Evolutionary conservation across 2,797 vertebrate species (phyloP).

Genomic region (Melanogrammus aeglefinus): DNA sequence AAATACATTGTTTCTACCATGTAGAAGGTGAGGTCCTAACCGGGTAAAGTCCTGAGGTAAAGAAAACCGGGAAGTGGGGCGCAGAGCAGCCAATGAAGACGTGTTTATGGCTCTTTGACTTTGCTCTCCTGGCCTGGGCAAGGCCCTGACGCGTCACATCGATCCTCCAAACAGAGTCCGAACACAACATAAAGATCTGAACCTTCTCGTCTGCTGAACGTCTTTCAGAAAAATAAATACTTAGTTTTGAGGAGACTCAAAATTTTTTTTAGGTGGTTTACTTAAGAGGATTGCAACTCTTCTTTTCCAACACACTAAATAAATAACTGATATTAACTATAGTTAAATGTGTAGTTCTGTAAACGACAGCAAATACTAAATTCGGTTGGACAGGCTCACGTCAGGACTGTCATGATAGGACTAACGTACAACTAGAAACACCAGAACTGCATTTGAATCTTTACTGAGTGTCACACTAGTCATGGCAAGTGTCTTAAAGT

Average conservation of each 20-base stretch:
- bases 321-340: too few species aligned
- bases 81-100: conserved; percentile 32
- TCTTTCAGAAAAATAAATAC: neutral
- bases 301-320: neutral
- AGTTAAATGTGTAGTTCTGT: neutral
- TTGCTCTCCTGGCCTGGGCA: conserved; percentile 61
- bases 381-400: neutral
- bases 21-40: neutral
- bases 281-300: neutral
- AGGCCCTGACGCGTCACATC: conserved; percentile 27
- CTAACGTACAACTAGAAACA: neutral
- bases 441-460: neutral
- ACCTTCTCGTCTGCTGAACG: neutral
- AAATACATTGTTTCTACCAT: neutral
- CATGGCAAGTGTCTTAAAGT: neutral
- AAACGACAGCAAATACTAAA: neutral
- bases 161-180: neutral
- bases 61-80: conserved; percentile 47
- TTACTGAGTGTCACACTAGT: neutral
- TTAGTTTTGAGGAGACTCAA: neutral
- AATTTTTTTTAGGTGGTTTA: too few species aligned
- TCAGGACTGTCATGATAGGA: neutral
- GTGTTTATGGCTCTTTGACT: conserved; percentile 76
- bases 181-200: neutral
- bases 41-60: conserved; percentile 11